Evolutionary conservation across 2,797 vertebrate species (phyloP).

Genomic region (Remorina albescens): DNA sequence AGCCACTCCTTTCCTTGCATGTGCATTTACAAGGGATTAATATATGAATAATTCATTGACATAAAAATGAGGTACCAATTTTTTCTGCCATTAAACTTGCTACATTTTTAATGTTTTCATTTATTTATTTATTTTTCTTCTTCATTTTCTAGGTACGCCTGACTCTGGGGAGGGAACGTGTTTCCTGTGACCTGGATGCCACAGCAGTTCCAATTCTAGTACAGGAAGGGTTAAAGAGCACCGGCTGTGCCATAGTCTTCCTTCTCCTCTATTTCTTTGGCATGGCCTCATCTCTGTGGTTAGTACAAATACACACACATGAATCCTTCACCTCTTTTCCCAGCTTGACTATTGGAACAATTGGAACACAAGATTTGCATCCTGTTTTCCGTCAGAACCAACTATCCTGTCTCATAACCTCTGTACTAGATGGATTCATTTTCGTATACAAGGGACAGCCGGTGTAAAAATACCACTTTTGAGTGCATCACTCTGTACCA

Average conservation of each 20-base stretch:
- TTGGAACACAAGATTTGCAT: slow-evolving; percentile 65
- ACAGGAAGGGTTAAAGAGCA: slow-evolving; percentile 99
- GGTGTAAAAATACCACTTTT: slow-evolving; percentile 34
- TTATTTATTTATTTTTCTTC: no score
- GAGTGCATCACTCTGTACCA: slow-evolving; percentile 25
- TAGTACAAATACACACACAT: slow-evolving; percentile 55
- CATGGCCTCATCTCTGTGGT: slow-evolving; percentile 99
- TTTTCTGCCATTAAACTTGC: neutral
- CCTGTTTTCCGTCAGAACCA: slow-evolving; percentile 67
- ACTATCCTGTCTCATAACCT: slow-evolving; percentile 68
- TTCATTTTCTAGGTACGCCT: slow-evolving; percentile 83
- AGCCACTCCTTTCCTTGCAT: neutral
- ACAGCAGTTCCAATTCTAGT: slow-evolving; percentile 94
- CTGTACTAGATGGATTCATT: slow-evolving; percentile 57
- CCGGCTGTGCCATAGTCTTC: slow-evolving; percentile 99
- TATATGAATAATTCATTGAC: neutral
- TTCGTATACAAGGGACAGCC: slow-evolving; percentile 37
- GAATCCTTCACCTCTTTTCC: slow-evolving; percentile 45
- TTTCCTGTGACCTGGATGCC: slow-evolving; percentile 98
- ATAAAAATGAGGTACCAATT: neutral
- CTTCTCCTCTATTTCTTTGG: slow-evolving; percentile 99
- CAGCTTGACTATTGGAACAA: slow-evolving; percentile 57
- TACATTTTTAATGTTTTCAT: neutral
- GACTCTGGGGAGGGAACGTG: slow-evolving; percentile 96
- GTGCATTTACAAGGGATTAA: neutral